A percentile compares a stretch with the other conserved stretches of the same genome.
Evolutionary conservation across 2,888 invertebrate species (phyloP).

Genomic region (Phania funesta): DNA sequence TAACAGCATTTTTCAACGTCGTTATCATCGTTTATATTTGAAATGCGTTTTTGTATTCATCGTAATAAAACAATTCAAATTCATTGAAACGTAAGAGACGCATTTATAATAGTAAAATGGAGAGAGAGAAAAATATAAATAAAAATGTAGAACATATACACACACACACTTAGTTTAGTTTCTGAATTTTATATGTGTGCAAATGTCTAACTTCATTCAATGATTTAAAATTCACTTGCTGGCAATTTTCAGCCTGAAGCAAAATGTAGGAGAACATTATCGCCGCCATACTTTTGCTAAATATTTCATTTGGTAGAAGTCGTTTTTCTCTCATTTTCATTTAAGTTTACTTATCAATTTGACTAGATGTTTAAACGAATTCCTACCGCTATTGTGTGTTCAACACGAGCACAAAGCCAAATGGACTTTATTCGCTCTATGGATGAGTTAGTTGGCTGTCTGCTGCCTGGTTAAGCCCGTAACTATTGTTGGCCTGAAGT

Average conservation of each 20-base stretch:
- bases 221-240: constrained; percentile 8
- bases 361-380: constrained; percentile 37
- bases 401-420: constrained; percentile 1
- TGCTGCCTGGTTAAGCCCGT: constrained; percentile 28
- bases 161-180: neutral
- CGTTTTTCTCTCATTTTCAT: constrained; percentile 18
- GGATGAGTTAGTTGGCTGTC: constrained; percentile 40
- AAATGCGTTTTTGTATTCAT: constrained; percentile 56
- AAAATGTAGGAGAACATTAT: constrained; percentile 12
- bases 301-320: neutral
- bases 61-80: constrained; percentile 64
- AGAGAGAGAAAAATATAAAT: constrained; percentile 2
- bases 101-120: constrained; percentile 42
- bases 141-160: neutral
- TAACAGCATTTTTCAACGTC: constrained; percentile 21
- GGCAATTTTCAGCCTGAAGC: constrained; percentile 8
- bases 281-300: constrained; percentile 14
- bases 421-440: constrained; percentile 17
- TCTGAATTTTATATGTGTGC: neutral
- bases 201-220: constrained; percentile 9
- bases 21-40: constrained; percentile 36
- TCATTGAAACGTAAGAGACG: constrained; percentile 66
- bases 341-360: constrained; percentile 38
- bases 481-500: constrained; percentile 31
- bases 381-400: constrained; percentile 26